Evolutionary conservation across 2,888 invertebrate species (phyloP).

Genomic region (Papilio demoleus): DNA sequence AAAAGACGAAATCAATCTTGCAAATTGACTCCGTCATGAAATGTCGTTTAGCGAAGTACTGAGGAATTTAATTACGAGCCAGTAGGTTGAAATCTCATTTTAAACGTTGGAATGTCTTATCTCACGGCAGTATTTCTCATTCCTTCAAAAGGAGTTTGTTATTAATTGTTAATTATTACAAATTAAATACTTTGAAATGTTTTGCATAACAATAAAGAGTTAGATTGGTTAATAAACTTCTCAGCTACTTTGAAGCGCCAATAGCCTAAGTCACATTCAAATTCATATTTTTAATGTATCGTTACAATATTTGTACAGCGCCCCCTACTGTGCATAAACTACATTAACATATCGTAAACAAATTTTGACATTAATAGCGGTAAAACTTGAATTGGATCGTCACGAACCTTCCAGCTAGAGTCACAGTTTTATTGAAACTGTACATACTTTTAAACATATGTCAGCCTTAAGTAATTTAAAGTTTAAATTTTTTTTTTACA

Average conservation of each 20-base stretch:
- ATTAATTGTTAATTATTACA: slow-evolving; percentile 17
- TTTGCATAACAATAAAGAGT: background rate
- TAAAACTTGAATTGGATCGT: too few relatives aligned
- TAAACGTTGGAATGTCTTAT: slow-evolving; percentile 23
- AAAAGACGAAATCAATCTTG: slow-evolving; percentile 35
- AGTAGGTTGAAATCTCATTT: slow-evolving; percentile 31
- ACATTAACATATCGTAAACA: too few relatives aligned
- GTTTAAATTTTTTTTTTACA: background rate
- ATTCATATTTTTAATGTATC: too few relatives aligned
- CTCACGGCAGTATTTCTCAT: slow-evolving; percentile 15
- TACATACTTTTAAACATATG: too few relatives aligned
- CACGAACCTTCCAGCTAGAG: too few relatives aligned
- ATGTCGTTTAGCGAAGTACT: slow-evolving; percentile 27
- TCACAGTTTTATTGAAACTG: too few relatives aligned
- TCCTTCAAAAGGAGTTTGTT: slow-evolving; percentile 2
- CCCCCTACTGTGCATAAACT: too few relatives aligned
- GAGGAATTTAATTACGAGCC: slow-evolving; percentile 34
- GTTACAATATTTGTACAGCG: too few relatives aligned
- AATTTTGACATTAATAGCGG: too few relatives aligned
- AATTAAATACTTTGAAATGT: slow-evolving; percentile 11
- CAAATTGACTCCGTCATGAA: slow-evolving; percentile 34
- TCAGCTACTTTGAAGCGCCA: background rate
- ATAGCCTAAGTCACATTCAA: too few relatives aligned
- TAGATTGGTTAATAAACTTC: background rate
- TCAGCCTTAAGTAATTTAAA: too few relatives aligned